Evolutionary conservation across 2,888 invertebrate genomes (phyloP).

Genomic region (Anorthoa munda): DNA sequence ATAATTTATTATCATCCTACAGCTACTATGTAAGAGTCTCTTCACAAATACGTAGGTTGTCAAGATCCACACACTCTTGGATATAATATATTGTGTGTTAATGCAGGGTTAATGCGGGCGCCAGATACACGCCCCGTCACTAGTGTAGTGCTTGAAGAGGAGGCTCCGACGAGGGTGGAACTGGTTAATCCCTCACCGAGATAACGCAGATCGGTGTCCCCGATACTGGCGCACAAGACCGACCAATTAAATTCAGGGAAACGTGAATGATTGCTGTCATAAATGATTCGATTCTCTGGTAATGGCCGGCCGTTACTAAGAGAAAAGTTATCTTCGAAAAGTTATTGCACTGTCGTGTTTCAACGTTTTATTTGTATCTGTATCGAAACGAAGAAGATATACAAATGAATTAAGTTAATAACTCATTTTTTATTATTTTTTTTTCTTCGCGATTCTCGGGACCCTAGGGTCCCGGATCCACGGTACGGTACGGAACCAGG

Average conservation of each 20-base stretch:
- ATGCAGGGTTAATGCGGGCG: conserved; percentile 69
- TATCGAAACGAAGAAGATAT: background rate
- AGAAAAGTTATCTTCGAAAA: conserved; percentile 15
- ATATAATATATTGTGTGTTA: conserved; percentile 65
- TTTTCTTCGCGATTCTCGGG: no score
- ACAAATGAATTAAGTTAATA: background rate
- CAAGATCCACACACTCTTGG: conserved; percentile 53
- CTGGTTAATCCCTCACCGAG: conserved; percentile 60
- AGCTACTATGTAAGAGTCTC: conserved; percentile 22
- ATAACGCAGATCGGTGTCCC: conserved; percentile 59
- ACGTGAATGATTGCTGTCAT: conserved; percentile 64
- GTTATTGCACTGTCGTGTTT: conserved; percentile 3
- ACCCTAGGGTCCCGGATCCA: no score
- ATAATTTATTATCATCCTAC: conserved; percentile 35
- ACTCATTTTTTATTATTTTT: background rate
- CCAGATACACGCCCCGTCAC: conserved; percentile 65
- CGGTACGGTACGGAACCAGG: no score
- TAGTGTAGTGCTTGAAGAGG: conserved; percentile 59
- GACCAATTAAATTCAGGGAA: conserved; percentile 60
- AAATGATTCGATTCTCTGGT: conserved; percentile 52
- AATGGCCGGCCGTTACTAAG: conserved; percentile 30
- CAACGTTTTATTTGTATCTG: conserved; percentile 23
- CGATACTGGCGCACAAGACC: conserved; percentile 57
- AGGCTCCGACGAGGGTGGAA: conserved; percentile 50
- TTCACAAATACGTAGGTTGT: conserved; percentile 48